phyloP scores from a whole-genome alignment of 1,140 invertebrate species.

The Lutraria rhynchaena region DNA sequence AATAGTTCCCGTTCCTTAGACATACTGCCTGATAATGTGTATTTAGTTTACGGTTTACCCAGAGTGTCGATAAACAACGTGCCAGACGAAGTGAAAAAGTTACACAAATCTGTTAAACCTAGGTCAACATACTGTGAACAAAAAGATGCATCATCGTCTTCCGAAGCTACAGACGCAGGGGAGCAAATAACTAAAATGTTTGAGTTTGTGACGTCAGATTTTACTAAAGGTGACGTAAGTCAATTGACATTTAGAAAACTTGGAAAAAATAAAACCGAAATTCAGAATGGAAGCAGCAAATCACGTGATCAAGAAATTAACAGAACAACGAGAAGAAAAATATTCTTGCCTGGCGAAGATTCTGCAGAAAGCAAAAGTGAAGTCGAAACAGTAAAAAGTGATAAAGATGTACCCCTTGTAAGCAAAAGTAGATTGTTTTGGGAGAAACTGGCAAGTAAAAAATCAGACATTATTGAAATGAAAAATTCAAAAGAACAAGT shows the following conservation, averaged over 20 bases:
- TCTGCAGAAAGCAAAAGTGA: not conserved
- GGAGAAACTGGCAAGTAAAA: constrained; percentile 33
- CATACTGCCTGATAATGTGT: constrained; percentile 31
- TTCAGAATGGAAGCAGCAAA: not conserved
- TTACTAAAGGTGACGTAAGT: not conserved
- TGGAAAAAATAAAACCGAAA: not conserved
- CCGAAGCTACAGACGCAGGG: not conserved
- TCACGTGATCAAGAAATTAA: not conserved
- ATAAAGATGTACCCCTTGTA: not conserved
- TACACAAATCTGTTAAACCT: not conserved
- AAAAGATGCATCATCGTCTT: too few relatives aligned
- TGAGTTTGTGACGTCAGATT: constrained; percentile 22
- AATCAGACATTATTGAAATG: constrained; percentile 23
- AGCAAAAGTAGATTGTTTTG: constrained; percentile 48
- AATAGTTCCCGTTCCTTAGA: not conserved
- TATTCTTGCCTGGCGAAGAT: not conserved
- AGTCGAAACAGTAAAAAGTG: not conserved
- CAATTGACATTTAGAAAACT: not conserved
- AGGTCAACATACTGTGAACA: not conserved
- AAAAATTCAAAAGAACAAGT: not conserved
- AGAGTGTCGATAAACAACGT: constrained; percentile 19
- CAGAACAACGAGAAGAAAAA: not conserved
- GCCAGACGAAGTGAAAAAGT: constrained; percentile 8
- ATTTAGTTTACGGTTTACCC: constrained; percentile 38
- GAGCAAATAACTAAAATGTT: constrained; percentile 28